Evolutionary conservation across 2,113 vertebrate species (phyloP).

Genomic region (Puma concolor): DNA sequence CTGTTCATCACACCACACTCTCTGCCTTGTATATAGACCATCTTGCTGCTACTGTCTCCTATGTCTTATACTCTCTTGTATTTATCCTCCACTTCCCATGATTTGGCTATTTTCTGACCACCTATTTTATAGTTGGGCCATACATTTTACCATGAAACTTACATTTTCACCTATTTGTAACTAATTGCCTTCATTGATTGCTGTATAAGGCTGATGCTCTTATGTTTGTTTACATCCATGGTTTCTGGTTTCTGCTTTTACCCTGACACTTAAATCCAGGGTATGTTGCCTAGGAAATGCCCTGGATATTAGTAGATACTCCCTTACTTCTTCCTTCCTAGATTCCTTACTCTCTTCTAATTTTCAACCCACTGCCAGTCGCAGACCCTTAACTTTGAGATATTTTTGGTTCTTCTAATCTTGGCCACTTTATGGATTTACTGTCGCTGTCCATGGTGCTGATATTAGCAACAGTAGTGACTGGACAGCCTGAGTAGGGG

Average conservation of each 20-base stretch:
- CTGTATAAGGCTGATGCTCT: neutral
- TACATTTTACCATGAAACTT: neutral
- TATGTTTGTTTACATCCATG: neutral
- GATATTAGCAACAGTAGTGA: neutral
- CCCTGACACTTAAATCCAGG: neutral
- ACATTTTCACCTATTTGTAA: neutral
- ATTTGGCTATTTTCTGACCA: neutral
- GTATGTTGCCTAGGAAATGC: neutral
- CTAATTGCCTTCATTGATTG: neutral
- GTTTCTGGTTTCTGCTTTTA: neutral
- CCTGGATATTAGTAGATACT: neutral
- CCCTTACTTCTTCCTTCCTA: neutral
- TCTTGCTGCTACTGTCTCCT: neutral
- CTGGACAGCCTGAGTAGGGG: neutral
- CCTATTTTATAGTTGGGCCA: neutral
- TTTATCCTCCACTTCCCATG: neutral
- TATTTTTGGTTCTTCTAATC: neutral
- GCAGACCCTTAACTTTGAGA: neutral
- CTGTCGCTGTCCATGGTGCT: conserved; percentile 64
- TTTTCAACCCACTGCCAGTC: neutral
- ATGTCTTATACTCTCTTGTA: neutral
- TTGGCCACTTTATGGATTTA: neutral
- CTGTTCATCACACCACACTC: neutral
- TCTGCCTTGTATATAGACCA: no score
- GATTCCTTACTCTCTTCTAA: neutral